A percentile compares a stretch with the other conserved stretches of the same genome.
These are phyloP conservation scores for Drosophila neotestacea DNA, from an alignment of 2,888 invertebrate genomes.

Conservation along the genomic window DNA sequence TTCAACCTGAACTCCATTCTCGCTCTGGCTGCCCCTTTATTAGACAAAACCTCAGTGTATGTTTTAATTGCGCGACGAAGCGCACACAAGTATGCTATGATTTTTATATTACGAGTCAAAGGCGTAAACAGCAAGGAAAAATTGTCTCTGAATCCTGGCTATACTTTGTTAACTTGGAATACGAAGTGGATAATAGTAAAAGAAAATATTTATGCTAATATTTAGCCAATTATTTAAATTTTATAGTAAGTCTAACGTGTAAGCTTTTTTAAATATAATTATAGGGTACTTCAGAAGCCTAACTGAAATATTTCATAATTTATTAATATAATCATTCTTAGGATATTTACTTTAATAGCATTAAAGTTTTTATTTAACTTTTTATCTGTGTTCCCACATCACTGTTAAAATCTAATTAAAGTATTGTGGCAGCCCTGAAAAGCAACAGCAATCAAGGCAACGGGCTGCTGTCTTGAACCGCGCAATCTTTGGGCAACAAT, in stretches of 20 bases:
- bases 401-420: constrained; percentile 24
- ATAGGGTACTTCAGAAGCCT: too few species aligned
- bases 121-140: not conserved
- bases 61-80: constrained; percentile 24
- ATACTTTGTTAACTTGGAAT: not conserved
- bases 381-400: not conserved
- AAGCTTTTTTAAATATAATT: too few species aligned
- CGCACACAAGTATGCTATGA: constrained; percentile 38
- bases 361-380: not conserved
- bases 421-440: constrained; percentile 17
- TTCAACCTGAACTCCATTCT: not conserved
- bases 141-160: not conserved
- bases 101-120: constrained; percentile 4
- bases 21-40: constrained; percentile 1
- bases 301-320: too few species aligned
- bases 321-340: not conserved
- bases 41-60: constrained; percentile 29
- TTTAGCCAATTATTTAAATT: too few species aligned
- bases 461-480: constrained; percentile 34
- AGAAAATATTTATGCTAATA: too few species aligned
- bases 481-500: constrained; percentile 56
- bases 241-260: too few species aligned
- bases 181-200: not conserved
- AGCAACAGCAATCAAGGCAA: constrained; percentile 43
- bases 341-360: not conserved